phyloP scores from a whole-genome alignment of 2,888 invertebrate species.

The Matsumyia berberina region DNA sequence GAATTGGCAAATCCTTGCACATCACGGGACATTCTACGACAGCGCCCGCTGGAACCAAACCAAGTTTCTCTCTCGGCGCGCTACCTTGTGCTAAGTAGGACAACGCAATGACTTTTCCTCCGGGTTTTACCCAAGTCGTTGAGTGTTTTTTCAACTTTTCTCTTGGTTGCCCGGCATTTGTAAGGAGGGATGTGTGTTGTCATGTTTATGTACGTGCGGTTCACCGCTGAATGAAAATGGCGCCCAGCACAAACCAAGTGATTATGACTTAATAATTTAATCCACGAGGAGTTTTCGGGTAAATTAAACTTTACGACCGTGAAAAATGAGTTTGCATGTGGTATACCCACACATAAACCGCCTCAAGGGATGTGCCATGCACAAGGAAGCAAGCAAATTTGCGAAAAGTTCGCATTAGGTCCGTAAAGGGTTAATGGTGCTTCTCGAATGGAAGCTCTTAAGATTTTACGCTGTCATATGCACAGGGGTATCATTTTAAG shows the following conservation, averaged over 20 bases:
- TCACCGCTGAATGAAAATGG: slow-evolving; percentile 18
- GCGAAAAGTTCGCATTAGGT: slow-evolving; percentile 27
- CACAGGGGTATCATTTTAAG: slow-evolving; percentile 1
- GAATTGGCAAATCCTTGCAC: slow-evolving; percentile 27
- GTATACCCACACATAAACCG: background rate
- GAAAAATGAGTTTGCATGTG: slow-evolving; percentile 33
- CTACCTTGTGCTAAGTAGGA: background rate
- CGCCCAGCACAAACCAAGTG: slow-evolving; percentile 40
- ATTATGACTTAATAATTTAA: slow-evolving; percentile 68
- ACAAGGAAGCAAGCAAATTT: slow-evolving; percentile 11
- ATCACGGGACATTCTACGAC: background rate
- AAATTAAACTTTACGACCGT: slow-evolving; percentile 61
- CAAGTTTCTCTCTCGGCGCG: background rate
- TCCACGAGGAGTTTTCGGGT: slow-evolving; percentile 43
- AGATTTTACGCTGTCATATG: slow-evolving; percentile 30
- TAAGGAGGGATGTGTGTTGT: background rate
- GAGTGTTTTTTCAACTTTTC: background rate
- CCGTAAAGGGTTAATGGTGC: slow-evolving; percentile 44
- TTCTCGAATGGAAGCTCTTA: slow-evolving; percentile 16
- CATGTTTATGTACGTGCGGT: slow-evolving; percentile 11
- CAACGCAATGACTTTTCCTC: slow-evolving; percentile 30
- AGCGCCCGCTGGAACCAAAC: background rate
- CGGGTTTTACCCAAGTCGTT: background rate
- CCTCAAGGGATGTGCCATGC: background rate
- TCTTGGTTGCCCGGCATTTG: background rate